Evolutionary conservation across 2,888 invertebrate species (phyloP).

Genomic region (Caenorhabditis wallacei): DNA sequence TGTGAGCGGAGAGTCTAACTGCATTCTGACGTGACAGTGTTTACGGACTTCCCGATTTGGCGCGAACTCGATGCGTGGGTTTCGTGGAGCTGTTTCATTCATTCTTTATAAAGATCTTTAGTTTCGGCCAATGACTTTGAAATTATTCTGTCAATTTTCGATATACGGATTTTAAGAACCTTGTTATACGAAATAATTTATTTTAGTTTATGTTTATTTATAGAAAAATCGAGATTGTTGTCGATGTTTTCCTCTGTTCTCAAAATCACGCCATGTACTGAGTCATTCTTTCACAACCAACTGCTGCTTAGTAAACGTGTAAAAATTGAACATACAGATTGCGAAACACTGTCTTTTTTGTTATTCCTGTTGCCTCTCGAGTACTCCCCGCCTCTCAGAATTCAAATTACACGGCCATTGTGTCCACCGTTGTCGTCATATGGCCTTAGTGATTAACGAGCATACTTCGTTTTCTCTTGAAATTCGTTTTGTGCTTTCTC

Average conservation of each 20-base stretch:
- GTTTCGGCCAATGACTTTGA: no score
- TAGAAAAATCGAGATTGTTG: neutral
- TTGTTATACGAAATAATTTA: no score
- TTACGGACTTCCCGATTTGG: constrained; percentile 27
- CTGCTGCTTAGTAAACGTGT: constrained; percentile 50
- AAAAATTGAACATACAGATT: constrained; percentile 20
- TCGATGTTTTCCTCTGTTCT: constrained; percentile 12
- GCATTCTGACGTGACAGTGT: constrained; percentile 33
- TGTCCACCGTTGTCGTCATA: neutral
- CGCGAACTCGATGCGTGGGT: constrained; percentile 13
- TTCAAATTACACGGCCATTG: constrained; percentile 44
- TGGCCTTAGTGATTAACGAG: constrained; percentile 15
- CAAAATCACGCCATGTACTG: constrained; percentile 51
- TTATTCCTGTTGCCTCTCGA: neutral
- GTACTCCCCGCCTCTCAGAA: constrained; percentile 15
- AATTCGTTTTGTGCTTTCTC: neutral
- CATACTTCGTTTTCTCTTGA: neutral
- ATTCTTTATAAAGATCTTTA: no score
- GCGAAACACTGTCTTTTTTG: constrained; percentile 23
- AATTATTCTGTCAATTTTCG: no score
- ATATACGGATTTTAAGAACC: no score
- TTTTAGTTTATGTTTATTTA: neutral
- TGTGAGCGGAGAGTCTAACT: constrained; percentile 2
- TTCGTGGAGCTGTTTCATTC: neutral
- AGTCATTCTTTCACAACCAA: constrained; percentile 28